phyloP scores from a whole-genome alignment of 1,140 invertebrate genomes.

The Penaeus indicus region DNA sequence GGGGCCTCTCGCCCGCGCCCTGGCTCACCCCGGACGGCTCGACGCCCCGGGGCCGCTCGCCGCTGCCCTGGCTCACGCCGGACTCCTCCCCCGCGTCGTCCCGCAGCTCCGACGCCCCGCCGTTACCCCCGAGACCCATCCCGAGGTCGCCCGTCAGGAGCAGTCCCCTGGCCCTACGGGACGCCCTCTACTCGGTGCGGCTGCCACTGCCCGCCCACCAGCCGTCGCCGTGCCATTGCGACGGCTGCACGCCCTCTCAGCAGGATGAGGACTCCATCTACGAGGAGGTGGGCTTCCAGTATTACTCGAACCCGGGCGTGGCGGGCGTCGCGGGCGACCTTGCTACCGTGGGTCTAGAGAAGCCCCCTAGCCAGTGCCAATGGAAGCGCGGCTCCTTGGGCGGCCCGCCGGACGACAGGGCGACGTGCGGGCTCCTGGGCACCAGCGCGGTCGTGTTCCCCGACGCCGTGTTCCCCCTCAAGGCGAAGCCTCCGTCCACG shows the following conservation, averaged over 20 bases:
- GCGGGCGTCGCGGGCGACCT: not conserved
- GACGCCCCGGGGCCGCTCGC: not conserved
- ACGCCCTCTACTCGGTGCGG: not conserved
- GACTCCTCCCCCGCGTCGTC: not conserved
- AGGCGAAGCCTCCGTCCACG: not conserved
- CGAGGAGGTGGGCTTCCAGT: conserved; percentile 49
- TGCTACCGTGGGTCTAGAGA: not conserved
- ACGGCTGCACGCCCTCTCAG: conserved; percentile 14
- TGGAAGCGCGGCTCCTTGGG: not conserved
- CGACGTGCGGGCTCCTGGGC: conserved; percentile 7
- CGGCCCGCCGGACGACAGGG: not conserved
- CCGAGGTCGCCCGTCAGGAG: not conserved
- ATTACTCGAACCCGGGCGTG: not conserved
- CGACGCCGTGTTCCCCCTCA: conserved; percentile 41
- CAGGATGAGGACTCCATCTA: conserved; percentile 45
- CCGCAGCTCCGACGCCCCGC: not conserved
- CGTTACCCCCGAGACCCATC: not conserved
- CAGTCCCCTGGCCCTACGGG: not conserved
- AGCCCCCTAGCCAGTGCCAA: too few species aligned
- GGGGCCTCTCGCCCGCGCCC: conserved; percentile 23
- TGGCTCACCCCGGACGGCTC: conserved; percentile 37
- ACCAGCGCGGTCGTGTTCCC: conserved; percentile 39
- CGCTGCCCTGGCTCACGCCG: not conserved
- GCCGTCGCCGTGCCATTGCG: conserved; percentile 26
- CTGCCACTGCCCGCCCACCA: not conserved